Evolutionary conservation across 2,888 invertebrate genomes (phyloP).

Genomic region (Pocota personata): DNA sequence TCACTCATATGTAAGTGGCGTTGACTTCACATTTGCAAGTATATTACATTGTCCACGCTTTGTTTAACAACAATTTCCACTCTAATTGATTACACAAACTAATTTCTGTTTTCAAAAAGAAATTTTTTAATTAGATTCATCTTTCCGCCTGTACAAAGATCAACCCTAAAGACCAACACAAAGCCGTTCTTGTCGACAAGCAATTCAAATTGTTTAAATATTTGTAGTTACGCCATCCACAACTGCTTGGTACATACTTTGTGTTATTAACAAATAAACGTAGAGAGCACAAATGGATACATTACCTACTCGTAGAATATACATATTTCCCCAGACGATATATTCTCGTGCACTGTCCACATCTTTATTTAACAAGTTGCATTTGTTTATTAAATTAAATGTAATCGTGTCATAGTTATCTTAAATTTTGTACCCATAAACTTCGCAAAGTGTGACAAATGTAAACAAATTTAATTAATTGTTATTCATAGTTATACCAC

Average conservation of each 20-base stretch:
- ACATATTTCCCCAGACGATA: constrained; percentile 6
- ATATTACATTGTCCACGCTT: constrained; percentile 7
- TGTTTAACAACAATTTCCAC: neutral
- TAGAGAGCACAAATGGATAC: constrained; percentile 52
- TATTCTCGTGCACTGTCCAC: neutral
- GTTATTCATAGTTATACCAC: constrained; percentile 8
- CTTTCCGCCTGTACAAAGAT: constrained; percentile 14
- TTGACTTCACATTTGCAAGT: neutral
- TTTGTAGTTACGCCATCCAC: constrained; percentile 42
- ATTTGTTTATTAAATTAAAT: constrained; percentile 8
- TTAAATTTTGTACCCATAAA: neutral
- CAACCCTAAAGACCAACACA: constrained; percentile 24
- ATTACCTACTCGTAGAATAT: neutral
- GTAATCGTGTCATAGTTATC: constrained; percentile 2
- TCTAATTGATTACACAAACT: constrained; percentile 10
- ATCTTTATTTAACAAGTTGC: neutral
- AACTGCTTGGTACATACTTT: constrained; percentile 18
- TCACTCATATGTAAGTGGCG: constrained; percentile 21
- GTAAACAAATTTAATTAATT: constrained; percentile 1
- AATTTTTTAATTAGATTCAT: constrained; percentile 43
- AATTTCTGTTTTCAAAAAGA: neutral
- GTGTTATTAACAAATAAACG: constrained; percentile 39
- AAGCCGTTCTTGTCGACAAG: constrained; percentile 3
- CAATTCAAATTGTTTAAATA: constrained; percentile 64
- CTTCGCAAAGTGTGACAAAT: constrained; percentile 6